Conservation (phyloP, 1,140 invertebrate genomes). For the Drosophila quadrilineata region DNA sequence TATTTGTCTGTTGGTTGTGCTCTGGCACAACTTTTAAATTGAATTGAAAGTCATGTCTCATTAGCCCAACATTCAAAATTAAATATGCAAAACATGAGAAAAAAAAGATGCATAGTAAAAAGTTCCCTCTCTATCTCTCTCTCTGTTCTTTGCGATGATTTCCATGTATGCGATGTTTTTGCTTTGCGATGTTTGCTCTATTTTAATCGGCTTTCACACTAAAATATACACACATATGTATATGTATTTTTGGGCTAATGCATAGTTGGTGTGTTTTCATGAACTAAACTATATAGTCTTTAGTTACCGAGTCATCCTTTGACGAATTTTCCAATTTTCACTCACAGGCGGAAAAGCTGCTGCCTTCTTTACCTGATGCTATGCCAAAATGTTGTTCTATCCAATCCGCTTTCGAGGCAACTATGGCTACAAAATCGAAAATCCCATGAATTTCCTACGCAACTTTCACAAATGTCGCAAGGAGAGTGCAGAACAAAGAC, state of each 20-base stretch:
- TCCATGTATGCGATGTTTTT: not conserved
- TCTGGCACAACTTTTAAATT: slow-evolving; percentile 46
- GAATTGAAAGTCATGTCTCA: slow-evolving; percentile 44
- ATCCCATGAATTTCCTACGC: not conserved
- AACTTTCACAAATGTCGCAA: slow-evolving; percentile 4
- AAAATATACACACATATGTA: slow-evolving; percentile 15
- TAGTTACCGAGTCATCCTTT: slow-evolving; percentile 31
- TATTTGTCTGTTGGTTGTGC: not conserved
- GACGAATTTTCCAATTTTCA: slow-evolving; percentile 33
- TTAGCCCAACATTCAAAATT: slow-evolving; percentile 17
- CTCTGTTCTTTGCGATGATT: no score
- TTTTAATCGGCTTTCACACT: slow-evolving; percentile 15
- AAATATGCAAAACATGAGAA: not conserved
- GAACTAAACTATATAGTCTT: slow-evolving; percentile 48
- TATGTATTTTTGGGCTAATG: not conserved
- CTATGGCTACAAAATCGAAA: slow-evolving; percentile 11
- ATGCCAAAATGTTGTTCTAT: slow-evolving; percentile 18
- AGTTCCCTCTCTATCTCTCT: no score
- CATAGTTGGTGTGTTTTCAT: no score
- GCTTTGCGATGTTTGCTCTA: slow-evolving; percentile 9
- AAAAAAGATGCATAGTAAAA: not conserved
- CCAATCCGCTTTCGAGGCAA: slow-evolving; percentile 54
- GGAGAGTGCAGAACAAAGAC: not conserved
- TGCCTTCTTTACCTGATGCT: no score
- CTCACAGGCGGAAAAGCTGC: not conserved